phyloP scores from a whole-genome alignment of 2,113 vertebrate species.

The Fregata magnificens region DNA sequence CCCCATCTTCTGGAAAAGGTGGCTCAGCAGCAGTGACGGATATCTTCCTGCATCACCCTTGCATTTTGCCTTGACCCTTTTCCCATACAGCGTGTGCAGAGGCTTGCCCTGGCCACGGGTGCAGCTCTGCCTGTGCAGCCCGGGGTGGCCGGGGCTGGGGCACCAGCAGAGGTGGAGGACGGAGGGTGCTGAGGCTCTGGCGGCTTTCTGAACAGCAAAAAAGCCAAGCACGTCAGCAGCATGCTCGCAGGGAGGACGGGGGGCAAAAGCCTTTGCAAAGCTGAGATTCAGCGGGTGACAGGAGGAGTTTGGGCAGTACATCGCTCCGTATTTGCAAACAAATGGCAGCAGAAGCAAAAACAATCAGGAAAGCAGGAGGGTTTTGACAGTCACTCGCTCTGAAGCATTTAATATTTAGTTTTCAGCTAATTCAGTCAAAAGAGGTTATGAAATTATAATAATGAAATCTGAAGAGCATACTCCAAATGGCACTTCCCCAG shows the following conservation, averaged over 20 bases:
- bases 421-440: not conserved
- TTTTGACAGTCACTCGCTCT: not conserved
- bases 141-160: too few species aligned
- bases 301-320: not conserved
- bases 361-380: not conserved
- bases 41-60: not conserved
- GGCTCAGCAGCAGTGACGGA: fast-evolving
- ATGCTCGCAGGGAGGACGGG: fast-evolving
- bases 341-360: not conserved
- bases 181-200: not conserved
- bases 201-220: not conserved
- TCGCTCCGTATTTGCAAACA: not conserved
- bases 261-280: not conserved
- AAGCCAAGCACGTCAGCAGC: fast-evolving
- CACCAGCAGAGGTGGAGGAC: too few species aligned
- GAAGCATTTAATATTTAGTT: not conserved
- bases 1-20: not conserved
- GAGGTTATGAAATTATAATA: not conserved
- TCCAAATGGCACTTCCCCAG: not conserved
- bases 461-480: not conserved
- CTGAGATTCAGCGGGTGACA: not conserved
- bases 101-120: too few species aligned
- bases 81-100: fast-evolving
- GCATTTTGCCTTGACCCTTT: too few species aligned
- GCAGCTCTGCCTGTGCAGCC: not conserved